These are phyloP conservation scores for Hoplias malabaricus DNA, from an alignment of 2,113 vertebrate species.

Conservation along the genomic window DNA sequence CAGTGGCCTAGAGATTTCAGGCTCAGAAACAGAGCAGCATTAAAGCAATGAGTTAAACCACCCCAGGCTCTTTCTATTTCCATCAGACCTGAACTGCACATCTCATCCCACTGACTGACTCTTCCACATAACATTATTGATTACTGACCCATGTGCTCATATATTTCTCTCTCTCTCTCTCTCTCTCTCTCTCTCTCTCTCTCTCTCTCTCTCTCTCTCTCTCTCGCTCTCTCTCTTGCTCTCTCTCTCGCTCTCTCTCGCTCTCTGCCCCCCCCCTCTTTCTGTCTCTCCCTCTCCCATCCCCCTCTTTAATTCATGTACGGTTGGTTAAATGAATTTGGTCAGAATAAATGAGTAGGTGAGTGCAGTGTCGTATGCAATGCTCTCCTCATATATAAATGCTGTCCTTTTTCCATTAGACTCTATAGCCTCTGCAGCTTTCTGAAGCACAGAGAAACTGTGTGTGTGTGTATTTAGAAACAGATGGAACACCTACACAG, in stretches of 20 bases:
- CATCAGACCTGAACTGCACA: conserved; percentile 28
- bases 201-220: neutral
- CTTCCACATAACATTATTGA: conserved; percentile 27
- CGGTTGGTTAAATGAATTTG: neutral
- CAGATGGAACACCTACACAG: conserved; percentile 22
- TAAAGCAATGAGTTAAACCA: conserved; percentile 27
- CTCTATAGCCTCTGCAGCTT: neutral
- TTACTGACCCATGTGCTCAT: conserved; percentile 12
- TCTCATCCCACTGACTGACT: conserved; percentile 9
- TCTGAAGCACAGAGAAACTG: neutral
- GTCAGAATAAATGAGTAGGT: neutral
- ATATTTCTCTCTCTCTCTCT: conserved; percentile 9
- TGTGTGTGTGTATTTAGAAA: conserved; percentile 12
- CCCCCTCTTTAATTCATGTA: neutral
- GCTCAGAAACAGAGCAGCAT: conserved; percentile 15
- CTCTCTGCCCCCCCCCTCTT: neutral
- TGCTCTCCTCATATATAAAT: neutral
- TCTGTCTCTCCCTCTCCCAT: neutral
- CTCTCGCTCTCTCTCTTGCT: neutral
- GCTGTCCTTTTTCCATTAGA: neutral
- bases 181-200: neutral
- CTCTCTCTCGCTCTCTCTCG: neutral
- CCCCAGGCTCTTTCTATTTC: conserved; percentile 27
- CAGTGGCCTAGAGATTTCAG: conserved; percentile 21
- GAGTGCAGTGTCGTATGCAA: neutral